Base-by-base conservation (phyloP, 2,797 vertebrate genomes). In the Pampus argenteus region DNA sequence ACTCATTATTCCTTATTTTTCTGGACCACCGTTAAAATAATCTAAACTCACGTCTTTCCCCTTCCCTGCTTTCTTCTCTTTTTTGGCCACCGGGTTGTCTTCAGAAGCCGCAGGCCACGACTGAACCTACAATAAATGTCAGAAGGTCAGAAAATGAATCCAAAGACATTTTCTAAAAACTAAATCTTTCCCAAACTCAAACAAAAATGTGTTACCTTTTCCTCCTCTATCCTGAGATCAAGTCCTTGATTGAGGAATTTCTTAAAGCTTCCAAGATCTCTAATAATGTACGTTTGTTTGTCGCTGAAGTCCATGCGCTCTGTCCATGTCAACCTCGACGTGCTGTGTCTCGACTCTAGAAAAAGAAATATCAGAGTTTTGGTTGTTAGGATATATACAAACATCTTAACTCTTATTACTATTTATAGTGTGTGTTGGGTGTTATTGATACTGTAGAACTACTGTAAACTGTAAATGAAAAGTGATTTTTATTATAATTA, bases 201-300 rank as follows among this genome's bases (percentile, higher is more conserved):
- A 11, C 7, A 6, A 31, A 5, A 4, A 69, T 20, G 61, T 22
- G 2, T 36, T 75, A 97, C 97, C 95, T 96, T 97, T 84, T 98
- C 95, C 77, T 97, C 95, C 64, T 95, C 85, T 1, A 98, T 70
- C 0, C 87, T 84, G 26, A 98, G 64, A 0, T 38, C 54, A 0
- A 94, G 91, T 51, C 97, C 96, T 1, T 66, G 66, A 1, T 66
- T 83, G 76, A 98, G 87, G 72, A 95, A 96, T 75, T 81, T 91
- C 91, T 96, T 97, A 25, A 97, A 84, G 0, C 77, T 60, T 18
- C 80, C 29, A 69, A 97, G 91, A 64, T 96, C 91, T 48, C 22
- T 69, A 18, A 90, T 60, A 0, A 10, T 11, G 58, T 94, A 88
- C 0, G 85, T 89, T 50, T 82, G 91, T 11, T 71, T 79, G 29